Evolutionary conservation across 2,113 vertebrate genomes (phyloP).

Genomic region (Zosterops hypoxanthus): DNA sequence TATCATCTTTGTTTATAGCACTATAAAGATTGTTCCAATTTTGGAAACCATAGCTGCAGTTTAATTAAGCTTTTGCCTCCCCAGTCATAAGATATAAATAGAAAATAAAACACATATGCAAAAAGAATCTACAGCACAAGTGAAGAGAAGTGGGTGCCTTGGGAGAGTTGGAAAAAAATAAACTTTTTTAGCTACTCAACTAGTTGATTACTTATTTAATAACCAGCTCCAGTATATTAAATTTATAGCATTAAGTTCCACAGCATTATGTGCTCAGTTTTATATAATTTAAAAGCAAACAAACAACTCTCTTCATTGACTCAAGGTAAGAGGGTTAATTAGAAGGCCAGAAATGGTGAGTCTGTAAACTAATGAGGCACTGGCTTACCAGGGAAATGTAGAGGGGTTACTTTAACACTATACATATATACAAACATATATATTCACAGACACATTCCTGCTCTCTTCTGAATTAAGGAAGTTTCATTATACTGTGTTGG

Average conservation of each 20-base stretch:
- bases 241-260: not conserved
- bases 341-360: not conserved
- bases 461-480: not conserved
- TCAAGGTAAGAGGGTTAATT: not conserved
- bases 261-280: not conserved
- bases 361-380: not conserved
- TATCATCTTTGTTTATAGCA: conserved; percentile 22
- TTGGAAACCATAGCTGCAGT: conserved; percentile 43
- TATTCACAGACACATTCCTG: not conserved
- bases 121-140: not conserved
- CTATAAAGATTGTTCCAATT: conserved; percentile 29
- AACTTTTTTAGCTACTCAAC: not conserved
- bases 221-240: not conserved
- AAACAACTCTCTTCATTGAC: not conserved
- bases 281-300: not conserved
- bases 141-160: not conserved
- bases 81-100: not conserved
- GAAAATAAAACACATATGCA: not conserved
- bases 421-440: not conserved
- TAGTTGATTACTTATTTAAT: conserved; percentile 19
- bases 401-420: not conserved
- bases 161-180: conserved; percentile 47
- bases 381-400: not conserved
- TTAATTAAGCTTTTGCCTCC: conserved; percentile 58
- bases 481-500: not conserved